Conservation (phyloP, 2,113 vertebrate species). For the Mohoua ochrocephala region DNA sequence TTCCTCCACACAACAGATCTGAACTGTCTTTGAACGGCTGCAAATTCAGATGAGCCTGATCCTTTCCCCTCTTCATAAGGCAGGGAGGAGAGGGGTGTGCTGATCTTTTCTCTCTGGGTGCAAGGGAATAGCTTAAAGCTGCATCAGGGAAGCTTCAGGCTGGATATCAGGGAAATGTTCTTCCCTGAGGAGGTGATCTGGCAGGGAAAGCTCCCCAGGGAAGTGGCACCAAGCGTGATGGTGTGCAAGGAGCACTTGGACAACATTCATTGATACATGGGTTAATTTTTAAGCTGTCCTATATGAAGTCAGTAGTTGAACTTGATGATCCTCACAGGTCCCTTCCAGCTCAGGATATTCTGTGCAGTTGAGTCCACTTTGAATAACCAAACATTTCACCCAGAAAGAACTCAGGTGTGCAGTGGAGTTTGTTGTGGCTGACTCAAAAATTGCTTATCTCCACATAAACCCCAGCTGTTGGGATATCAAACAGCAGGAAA, state of each 20-base stretch:
- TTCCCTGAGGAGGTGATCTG: not conserved
- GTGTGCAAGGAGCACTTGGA: not conserved
- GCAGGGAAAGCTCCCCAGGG: not conserved
- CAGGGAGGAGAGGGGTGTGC: fast-evolving
- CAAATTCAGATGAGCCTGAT: not conserved
- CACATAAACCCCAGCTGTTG: not conserved
- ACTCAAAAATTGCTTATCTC: not conserved
- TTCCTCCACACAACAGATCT: not conserved
- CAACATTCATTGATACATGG: not conserved
- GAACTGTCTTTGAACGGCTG: not conserved
- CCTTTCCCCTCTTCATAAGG: not conserved
- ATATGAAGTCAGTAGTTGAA: not conserved
- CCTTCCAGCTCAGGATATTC: not conserved
- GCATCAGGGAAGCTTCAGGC: not conserved
- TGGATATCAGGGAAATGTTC: not conserved
- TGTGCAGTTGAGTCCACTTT: not conserved
- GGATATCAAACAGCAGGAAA: not conserved
- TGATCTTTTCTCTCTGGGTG: not conserved
- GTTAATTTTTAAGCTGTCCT: not conserved
- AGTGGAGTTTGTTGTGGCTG: not conserved
- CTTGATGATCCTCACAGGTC: not conserved
- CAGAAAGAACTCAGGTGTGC: not conserved
- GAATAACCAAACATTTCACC: not conserved
- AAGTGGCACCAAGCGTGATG: not conserved
- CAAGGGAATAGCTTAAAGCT: not conserved